Conservation (phyloP, 2,888 invertebrate genomes). For the Callyntrura guangdongensis region DNA sequence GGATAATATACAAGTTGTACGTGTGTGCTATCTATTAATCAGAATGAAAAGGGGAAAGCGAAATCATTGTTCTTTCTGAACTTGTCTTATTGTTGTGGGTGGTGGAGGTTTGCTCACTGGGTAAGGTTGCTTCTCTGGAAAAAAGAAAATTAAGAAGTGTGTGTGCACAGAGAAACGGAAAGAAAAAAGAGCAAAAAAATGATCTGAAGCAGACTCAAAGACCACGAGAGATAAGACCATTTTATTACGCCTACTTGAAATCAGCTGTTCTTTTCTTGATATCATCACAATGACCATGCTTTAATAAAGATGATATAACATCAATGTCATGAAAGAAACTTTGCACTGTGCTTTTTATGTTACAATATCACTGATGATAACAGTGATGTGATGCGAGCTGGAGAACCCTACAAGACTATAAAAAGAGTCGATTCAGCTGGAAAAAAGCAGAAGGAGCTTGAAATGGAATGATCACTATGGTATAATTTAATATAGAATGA, state of each 20-base stretch:
- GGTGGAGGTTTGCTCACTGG: slow-evolving; percentile 10
- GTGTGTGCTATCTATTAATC: slow-evolving; percentile 73
- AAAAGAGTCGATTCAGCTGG: slow-evolving; percentile 73
- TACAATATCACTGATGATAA: slow-evolving; percentile 26
- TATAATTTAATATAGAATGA: slow-evolving; percentile 41
- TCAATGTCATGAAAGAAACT: slow-evolving; percentile 52
- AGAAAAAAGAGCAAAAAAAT: slow-evolving; percentile 29
- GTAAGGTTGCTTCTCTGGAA: background rate
- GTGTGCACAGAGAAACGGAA: background rate
- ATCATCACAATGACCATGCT: slow-evolving; percentile 75
- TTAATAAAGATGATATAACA: slow-evolving; percentile 72
- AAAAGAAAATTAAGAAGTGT: slow-evolving; percentile 17
- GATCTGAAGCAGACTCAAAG: slow-evolving; percentile 19
- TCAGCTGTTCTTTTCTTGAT: slow-evolving; percentile 61
- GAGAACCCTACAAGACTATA: slow-evolving; percentile 51
- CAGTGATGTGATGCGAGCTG: background rate
- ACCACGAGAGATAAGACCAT: slow-evolving; percentile 59
- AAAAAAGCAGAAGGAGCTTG: slow-evolving; percentile 44
- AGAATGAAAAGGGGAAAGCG: slow-evolving; percentile 61
- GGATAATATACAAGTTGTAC: background rate
- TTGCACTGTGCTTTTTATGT: background rate
- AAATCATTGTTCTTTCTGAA: slow-evolving; percentile 42
- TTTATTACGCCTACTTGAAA: slow-evolving; percentile 75
- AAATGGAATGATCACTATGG: slow-evolving; percentile 26
- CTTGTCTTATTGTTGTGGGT: background rate